Evolutionary conservation across 2,888 invertebrate species (phyloP), one percentile per base, ranked within the genome.

Genomic region (Thyatira batis): DNA sequence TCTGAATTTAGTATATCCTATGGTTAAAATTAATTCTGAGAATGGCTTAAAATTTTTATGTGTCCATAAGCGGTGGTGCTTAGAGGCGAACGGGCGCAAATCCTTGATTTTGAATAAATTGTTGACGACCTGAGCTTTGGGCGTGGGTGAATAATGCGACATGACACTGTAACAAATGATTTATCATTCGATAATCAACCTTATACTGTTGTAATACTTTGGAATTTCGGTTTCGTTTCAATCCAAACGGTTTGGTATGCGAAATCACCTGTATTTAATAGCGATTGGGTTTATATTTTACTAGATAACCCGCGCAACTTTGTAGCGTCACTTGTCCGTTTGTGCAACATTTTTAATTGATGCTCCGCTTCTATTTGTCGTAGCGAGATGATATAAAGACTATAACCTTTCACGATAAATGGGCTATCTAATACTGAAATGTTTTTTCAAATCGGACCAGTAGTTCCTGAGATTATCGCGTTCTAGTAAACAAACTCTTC

Each of bases 81-180:
- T 61, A 72, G 61, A 75, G 68, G 73, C 71, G 69, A 78, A 77
- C 76, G 76, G 73, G 75, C 74, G 78, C 81, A 81, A 80, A 86
- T 88, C 82, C 85, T 87, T 85, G 84, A 82, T 87, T 88, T 84
- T 80, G 82, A 81, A 87, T 85, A 85, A 86, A 83, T 85, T 82
- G 84, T 81, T 76, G 79, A 76, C 78, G 78, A 78, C 71, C 70
- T 72, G 78, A 73, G 69, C 70, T 81, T 81, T 73, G 67, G 81
- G 81, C 76, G 90, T 89, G 84, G 90, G 89, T 81, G 85, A 83
- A 84, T 77, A 81, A 84, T 82, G 82, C 79, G 78, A 79, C 80
- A 80, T 68, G 28, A 27, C 28, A 27, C 46, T 46, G 11, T 17
- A 69, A 72, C 67, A 69, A 69, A 72, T 71, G 73, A 68, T 69